Evolutionary conservation across 2,113 vertebrate species (phyloP).

Genomic region (Neotoma lepida): DNA sequence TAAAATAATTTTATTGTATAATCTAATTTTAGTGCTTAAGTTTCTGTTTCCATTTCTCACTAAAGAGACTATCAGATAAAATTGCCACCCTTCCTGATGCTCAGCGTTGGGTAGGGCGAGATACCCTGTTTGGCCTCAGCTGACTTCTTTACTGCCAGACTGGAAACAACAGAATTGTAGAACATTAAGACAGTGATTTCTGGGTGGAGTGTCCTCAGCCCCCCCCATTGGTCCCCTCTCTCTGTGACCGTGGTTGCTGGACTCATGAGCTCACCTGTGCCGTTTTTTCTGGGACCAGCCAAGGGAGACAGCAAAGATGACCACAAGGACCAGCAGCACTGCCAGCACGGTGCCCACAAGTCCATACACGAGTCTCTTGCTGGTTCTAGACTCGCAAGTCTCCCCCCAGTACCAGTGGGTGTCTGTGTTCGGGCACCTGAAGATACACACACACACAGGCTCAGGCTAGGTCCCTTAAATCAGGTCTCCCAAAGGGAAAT

Average conservation of each 20-base stretch:
- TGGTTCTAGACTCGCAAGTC: neutral
- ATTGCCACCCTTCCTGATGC: neutral
- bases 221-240: rapidly evolving
- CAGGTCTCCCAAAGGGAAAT: neutral
- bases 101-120: neutral
- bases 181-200: neutral
- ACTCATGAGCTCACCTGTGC: neutral
- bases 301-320: neutral
- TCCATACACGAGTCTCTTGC: neutral
- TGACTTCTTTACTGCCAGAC: neutral
- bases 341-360: neutral
- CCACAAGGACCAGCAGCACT: neutral
- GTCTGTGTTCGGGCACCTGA: neutral
- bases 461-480: neutral
- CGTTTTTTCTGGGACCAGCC: neutral
- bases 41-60: conserved; percentile 54
- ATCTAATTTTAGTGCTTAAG: neutral
- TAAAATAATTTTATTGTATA: neutral
- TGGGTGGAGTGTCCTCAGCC: neutral
- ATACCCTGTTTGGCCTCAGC: neutral
- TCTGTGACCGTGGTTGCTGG: neutral
- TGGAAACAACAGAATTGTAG: neutral
- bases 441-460: neutral
- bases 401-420: conserved; percentile 52
- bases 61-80: neutral